Evolutionary conservation across 35 echinoderm and acorn worm genomes (phyloP).

Genomic region (Lytechinus variegatus): DNA sequence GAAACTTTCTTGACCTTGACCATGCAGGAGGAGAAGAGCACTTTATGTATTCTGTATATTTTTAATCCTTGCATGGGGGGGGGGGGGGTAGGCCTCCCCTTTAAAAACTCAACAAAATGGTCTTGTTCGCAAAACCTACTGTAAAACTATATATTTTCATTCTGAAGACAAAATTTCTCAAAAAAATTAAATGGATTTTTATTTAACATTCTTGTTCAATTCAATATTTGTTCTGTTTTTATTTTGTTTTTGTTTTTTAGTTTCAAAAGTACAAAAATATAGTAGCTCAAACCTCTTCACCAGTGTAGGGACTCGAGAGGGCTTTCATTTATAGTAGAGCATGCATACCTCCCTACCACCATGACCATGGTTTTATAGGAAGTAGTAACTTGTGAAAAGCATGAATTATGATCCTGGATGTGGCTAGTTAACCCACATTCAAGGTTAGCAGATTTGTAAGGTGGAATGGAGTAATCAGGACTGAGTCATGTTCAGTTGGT

Average conservation of each 20-base stretch:
- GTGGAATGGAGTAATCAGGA: not conserved
- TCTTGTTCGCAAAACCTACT: not conserved
- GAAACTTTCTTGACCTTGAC: not conserved
- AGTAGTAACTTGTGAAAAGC: not conserved
- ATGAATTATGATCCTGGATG: conserved; percentile 11
- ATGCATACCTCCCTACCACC: too few relatives aligned
- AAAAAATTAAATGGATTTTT: not conserved
- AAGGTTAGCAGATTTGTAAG: not conserved
- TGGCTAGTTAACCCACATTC: not conserved
- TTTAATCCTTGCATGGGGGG: too few relatives aligned
- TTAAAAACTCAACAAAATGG: too few relatives aligned
- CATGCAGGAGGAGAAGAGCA: not conserved
- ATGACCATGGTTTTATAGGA: not conserved
- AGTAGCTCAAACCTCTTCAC: too few relatives aligned
- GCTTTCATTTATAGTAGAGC: not conserved
- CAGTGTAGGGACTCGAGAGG: not conserved
- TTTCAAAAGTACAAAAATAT: too few relatives aligned
- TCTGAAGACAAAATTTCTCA: not conserved
- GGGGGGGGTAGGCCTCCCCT: too few relatives aligned
- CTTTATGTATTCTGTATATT: too few relatives aligned
- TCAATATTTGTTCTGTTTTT: too few relatives aligned
- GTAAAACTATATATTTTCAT: not conserved
- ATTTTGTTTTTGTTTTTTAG: too few relatives aligned
- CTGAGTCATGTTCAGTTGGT: too few relatives aligned
- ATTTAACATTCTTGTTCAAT: too few relatives aligned